phyloP scores from a whole-genome alignment of 1,140 invertebrate species.

The Trachymyrmex cornetzi region DNA sequence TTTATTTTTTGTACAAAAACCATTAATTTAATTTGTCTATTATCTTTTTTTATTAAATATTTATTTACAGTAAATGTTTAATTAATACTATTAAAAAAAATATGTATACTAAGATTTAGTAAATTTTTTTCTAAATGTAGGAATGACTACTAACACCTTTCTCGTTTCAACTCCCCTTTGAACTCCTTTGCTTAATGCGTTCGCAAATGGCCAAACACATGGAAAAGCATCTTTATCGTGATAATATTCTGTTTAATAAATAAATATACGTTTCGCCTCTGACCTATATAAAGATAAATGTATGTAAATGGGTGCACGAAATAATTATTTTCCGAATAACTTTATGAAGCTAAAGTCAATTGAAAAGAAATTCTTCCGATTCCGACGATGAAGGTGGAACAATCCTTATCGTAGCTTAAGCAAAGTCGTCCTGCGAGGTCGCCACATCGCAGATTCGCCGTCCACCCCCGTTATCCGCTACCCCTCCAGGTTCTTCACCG shows the following conservation, averaged over 20 bases:
- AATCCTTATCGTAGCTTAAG: constrained; percentile 66
- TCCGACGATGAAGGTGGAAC: not conserved
- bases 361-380: constrained; percentile 23
- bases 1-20: too few species aligned
- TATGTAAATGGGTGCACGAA: not conserved
- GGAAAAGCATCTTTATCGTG: not conserved
- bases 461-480: constrained; percentile 54
- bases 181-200: not conserved
- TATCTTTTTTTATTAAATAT: too few species aligned
- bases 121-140: not conserved
- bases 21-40: too few species aligned
- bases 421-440: constrained; percentile 73
- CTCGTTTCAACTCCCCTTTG: not conserved
- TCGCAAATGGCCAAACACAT: not conserved
- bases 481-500: constrained; percentile 36
- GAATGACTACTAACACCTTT: not conserved
- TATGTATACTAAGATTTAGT: too few species aligned
- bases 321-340: not conserved
- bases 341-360: not conserved
- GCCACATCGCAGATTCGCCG: constrained; percentile 73
- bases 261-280: not conserved
- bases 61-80: too few species aligned
- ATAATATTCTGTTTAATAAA: not conserved
- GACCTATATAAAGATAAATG: not conserved
- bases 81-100: too few species aligned